phyloP scores from a whole-genome alignment of 1,140 invertebrate species.

The Pseudomyrmex gracilis region DNA sequence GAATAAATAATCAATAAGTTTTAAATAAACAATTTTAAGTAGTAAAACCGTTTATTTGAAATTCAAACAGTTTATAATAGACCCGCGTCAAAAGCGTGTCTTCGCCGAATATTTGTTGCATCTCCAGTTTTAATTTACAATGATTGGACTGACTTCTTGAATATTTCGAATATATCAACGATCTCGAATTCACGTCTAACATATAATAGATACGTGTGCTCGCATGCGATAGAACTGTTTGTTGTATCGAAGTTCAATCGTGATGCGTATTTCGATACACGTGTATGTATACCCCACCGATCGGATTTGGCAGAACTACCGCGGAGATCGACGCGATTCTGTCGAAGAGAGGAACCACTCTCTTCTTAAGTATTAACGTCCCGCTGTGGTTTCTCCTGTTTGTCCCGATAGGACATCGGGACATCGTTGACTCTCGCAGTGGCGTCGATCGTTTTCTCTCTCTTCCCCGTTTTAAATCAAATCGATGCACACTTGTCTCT shows the following conservation, averaged over 20 bases:
- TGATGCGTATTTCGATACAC: constrained; percentile 33
- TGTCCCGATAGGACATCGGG: constrained; percentile 46
- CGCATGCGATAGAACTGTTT: constrained; percentile 9
- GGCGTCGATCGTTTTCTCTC: constrained; percentile 25
- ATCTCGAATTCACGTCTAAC: background rate
- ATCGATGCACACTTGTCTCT: constrained; percentile 15
- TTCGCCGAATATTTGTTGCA: too few species aligned
- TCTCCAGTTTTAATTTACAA: too few species aligned
- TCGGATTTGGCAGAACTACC: constrained; percentile 66
- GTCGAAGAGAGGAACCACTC: constrained; percentile 29
- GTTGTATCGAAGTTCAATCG: constrained; percentile 31
- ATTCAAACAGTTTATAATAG: too few species aligned
- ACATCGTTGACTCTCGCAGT: constrained; percentile 34
- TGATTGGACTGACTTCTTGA: too few species aligned
- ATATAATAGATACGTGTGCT: background rate
- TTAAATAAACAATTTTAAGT: too few species aligned
- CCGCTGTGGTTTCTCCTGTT: constrained; percentile 67
- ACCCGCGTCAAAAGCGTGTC: too few species aligned
- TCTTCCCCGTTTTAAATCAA: background rate
- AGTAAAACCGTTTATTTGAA: too few species aligned
- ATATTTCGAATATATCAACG: too few species aligned
- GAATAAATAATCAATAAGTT: too few species aligned
- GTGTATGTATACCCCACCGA: background rate
- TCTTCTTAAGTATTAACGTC: constrained; percentile 66
- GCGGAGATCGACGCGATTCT: constrained; percentile 53